Conservation (phyloP, 2,888 invertebrate species). For the Lasioglossum villosulum region DNA sequence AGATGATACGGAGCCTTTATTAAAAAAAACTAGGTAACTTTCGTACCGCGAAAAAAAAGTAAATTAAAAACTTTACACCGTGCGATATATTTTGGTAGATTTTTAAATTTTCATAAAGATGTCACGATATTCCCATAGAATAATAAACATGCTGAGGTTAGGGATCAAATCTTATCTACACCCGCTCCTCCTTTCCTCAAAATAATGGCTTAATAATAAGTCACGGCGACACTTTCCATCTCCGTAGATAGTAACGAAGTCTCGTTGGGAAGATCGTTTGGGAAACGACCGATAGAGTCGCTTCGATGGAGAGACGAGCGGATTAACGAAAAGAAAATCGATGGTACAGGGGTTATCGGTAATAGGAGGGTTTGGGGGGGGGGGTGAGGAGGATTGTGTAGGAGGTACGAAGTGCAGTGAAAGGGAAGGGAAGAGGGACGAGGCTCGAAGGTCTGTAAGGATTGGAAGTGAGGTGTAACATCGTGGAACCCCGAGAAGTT, state of each 20-base stretch:
- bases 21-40: no score
- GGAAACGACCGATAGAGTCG: constrained; percentile 30
- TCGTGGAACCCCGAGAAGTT: constrained; percentile 49
- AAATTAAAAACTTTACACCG: not conserved
- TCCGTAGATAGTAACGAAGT: constrained; percentile 14
- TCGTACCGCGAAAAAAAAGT: no score
- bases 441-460: constrained; percentile 23
- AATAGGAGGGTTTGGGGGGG: constrained; percentile 7
- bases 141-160: not conserved
- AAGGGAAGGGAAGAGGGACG: not conserved
- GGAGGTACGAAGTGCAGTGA: not conserved
- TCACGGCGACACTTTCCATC: constrained; percentile 15
- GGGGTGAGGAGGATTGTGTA: not conserved
- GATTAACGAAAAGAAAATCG: constrained; percentile 56
- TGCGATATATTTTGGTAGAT: not conserved
- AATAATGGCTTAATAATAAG: constrained; percentile 1
- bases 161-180: not conserved
- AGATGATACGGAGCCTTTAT: no score
- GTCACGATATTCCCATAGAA: not conserved
- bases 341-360: constrained; percentile 51
- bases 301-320: constrained; percentile 29
- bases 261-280: constrained; percentile 30
- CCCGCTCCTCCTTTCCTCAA: not conserved
- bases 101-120: not conserved
- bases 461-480: constrained; percentile 58